Evolutionary conservation across 1,140 invertebrate genomes (phyloP), one percentile per base, ranked within the genome.

Genomic region (Cotesia vestalis): DNA sequence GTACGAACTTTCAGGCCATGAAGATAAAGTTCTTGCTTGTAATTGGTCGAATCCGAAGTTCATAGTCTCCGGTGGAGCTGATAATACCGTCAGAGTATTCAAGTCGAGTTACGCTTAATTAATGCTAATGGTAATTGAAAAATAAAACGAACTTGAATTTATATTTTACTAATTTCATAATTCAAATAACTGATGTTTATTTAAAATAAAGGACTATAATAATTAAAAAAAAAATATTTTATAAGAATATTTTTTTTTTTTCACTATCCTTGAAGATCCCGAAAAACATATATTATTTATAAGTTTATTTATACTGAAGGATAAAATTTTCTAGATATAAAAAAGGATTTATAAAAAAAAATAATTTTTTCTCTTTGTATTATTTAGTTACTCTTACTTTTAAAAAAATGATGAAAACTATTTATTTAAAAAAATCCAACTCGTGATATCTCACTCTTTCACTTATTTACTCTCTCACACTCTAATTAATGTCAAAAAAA

Each of bases 51-150:
- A 96, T 86, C 91, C 93, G 0, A 88, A 93, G 57, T 89, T 94
- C 40, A 92, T 99, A 66, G 88, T 98, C 51, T 98, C 96, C 69
- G 98, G 97, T 17, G 94, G 95, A 5, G 91, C 95, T 35, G 98
- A 99, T 85, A 98, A 97, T 83, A 94, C 95, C 36, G 88, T 99
- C 17, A 93, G 97, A 83, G 93, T 98, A 78, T 99, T 95, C 79
- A 93, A 93, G 85, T 88, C 92, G 0, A 27, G 35, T 35, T 61
- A 20, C 34, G 59, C 36, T 12, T 12, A 3, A 36, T 4, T 14
- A 14, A 12, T 46, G 5, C 11, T 46, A 6, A 46, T 46, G 40
- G 40, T 17, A 17, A 17, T 11, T 46, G 5, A 46, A 9, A 46
- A 5, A 46, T 9, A 46, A 11, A 46, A 40, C 1, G 4, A 5